Percentiles rank a stretch among this genome's conserved stretches.
Conservation (phyloP, 2,113 vertebrate species). For the Peucedramus taeniatus region DNA sequence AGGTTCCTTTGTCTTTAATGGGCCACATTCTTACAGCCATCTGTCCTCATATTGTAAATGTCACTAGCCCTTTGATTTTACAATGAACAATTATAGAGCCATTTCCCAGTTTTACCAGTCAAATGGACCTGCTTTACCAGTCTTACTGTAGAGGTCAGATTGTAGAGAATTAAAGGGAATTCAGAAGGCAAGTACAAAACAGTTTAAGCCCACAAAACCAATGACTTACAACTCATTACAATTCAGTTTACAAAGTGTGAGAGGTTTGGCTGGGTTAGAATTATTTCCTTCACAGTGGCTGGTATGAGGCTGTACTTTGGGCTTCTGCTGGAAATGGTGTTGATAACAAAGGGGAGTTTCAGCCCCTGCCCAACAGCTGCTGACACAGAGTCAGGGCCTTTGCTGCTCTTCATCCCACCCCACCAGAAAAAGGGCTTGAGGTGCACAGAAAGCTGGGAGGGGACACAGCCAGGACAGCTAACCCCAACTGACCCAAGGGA, state of each 20-base stretch:
- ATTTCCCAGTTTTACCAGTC: not conserved
- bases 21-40: not conserved
- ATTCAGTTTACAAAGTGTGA: not conserved
- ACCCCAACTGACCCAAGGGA: not conserved
- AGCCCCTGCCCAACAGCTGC: not conserved
- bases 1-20: not conserved
- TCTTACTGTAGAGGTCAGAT: not conserved
- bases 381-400: not conserved
- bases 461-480: not conserved
- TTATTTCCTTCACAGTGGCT: too few species aligned
- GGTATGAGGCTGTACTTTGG: not conserved
- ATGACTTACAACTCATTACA: not conserved
- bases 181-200: not conserved
- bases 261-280: not conserved
- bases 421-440: not conserved
- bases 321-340: not conserved
- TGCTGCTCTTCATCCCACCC: not conserved
- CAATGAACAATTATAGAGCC: not conserved
- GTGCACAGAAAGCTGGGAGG: not conserved
- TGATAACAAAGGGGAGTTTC: not conserved
- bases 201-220: not conserved
- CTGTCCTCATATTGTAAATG: not conserved
- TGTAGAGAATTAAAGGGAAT: not conserved
- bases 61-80: not conserved
- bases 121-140: not conserved